Percentiles rank a stretch among this genome's conserved stretches.
Evolutionary conservation across 2,113 vertebrate species (phyloP).

Genomic region (Chiloscyllium plagiosum): DNA sequence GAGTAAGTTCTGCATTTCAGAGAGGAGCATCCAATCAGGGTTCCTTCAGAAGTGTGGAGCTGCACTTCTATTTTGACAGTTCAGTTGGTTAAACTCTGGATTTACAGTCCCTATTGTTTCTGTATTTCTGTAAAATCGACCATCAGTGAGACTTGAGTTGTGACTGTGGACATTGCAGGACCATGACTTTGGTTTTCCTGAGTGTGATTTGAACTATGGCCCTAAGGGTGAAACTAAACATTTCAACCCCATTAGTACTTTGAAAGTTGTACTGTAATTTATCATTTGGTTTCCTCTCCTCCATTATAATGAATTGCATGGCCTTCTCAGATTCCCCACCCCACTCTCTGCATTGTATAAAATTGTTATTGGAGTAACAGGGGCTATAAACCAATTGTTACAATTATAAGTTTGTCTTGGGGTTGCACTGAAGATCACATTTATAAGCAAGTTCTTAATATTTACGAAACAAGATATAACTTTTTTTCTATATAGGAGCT

Average conservation of each 20-base stretch:
- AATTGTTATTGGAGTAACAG: neutral
- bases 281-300: neutral
- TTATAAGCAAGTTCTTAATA: neutral
- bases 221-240: neutral
- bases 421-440: neutral
- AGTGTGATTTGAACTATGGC: neutral
- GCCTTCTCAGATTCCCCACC: no score
- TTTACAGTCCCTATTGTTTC: neutral
- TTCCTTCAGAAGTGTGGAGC: no score
- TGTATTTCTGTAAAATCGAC: neutral
- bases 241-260: neutral
- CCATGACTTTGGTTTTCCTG: neutral
- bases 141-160: neutral
- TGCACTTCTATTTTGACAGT: no score
- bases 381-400: constrained; percentile 10
- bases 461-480: no score
- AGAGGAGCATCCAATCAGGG: no score
- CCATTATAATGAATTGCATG: neutral
- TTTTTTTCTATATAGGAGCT: neutral
- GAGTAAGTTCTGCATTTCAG: no score
- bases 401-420: neutral
- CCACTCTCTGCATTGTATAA: neutral
- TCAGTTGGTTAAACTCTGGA: neutral
- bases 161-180: neutral
- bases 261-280: neutral